Conservation (phyloP, 2,888 invertebrate genomes). For the Megamerina dolium region DNA sequence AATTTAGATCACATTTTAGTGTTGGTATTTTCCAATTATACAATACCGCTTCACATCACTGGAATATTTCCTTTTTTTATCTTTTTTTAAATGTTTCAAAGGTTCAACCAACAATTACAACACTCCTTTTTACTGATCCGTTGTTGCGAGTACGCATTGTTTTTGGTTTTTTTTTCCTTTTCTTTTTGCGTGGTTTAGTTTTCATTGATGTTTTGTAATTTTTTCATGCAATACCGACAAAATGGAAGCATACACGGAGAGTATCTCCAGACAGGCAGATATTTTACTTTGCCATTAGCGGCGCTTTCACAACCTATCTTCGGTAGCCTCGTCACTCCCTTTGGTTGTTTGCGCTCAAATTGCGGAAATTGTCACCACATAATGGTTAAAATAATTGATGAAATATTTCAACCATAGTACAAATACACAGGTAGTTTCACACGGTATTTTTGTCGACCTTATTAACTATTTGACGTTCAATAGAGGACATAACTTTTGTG, state of each 20-base stretch:
- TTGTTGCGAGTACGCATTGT: slow-evolving; percentile 27
- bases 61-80: no score
- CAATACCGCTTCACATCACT: slow-evolving; percentile 41
- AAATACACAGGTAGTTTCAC: no score
- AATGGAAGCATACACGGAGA: slow-evolving; percentile 46
- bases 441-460: no score
- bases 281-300: slow-evolving; percentile 54
- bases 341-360: slow-evolving; percentile 41
- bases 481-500: no score
- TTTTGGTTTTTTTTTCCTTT: slow-evolving; percentile 22
- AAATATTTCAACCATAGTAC: no score
- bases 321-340: slow-evolving; percentile 46
- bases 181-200: slow-evolving; percentile 35
- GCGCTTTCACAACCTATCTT: slow-evolving; percentile 50
- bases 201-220: slow-evolving; percentile 38
- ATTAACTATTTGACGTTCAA: no score
- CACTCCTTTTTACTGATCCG: slow-evolving; percentile 44
- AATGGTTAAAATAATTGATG: no score
- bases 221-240: slow-evolving; percentile 45
- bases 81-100: slow-evolving; percentile 44
- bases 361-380: slow-evolving; percentile 35
- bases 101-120: slow-evolving; percentile 39
- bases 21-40: slow-evolving; percentile 41
- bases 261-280: slow-evolving; percentile 57
- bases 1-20: slow-evolving; percentile 39